Conservation (phyloP, 2,113 vertebrate species). For the Varanus salvator region DNA sequence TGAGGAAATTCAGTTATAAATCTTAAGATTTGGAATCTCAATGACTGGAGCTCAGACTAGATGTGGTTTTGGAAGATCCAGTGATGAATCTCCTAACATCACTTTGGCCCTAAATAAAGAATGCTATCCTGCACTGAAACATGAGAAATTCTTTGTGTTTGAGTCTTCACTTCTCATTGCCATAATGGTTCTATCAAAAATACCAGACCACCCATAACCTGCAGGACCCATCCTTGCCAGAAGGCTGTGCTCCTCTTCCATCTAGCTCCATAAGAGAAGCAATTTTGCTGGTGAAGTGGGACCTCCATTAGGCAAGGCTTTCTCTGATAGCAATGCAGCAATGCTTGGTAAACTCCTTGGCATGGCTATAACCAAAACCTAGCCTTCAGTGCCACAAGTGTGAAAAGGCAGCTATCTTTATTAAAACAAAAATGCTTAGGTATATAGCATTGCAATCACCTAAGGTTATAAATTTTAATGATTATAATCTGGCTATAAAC, state of each 20-base stretch:
- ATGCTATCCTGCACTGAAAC: not conserved
- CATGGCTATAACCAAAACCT: not conserved
- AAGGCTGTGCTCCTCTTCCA: not conserved
- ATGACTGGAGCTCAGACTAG: not conserved
- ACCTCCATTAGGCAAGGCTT: not conserved
- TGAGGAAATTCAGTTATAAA: not conserved
- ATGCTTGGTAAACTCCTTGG: not conserved
- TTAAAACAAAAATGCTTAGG: conserved; percentile 20
- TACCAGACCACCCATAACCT: not conserved
- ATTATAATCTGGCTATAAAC: conserved; percentile 40
- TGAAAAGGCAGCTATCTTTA: conserved; percentile 40
- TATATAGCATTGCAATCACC: not conserved
- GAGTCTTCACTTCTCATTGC: not conserved
- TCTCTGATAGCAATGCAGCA: not conserved
- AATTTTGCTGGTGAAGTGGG: not conserved
- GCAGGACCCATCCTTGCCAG: not conserved
- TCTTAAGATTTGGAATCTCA: not conserved
- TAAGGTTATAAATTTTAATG: not conserved
- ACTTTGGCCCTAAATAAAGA: not conserved
- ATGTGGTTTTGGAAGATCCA: not conserved
- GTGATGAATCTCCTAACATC: not conserved
- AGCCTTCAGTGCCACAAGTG: conserved; percentile 35
- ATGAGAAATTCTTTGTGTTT: not conserved
- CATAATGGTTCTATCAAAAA: not conserved
- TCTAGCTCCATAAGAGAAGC: not conserved